Percentiles rank a stretch among this genome's conserved stretches.
Conservation (phyloP, 2,113 vertebrate species). For the Axis porcinus region DNA sequence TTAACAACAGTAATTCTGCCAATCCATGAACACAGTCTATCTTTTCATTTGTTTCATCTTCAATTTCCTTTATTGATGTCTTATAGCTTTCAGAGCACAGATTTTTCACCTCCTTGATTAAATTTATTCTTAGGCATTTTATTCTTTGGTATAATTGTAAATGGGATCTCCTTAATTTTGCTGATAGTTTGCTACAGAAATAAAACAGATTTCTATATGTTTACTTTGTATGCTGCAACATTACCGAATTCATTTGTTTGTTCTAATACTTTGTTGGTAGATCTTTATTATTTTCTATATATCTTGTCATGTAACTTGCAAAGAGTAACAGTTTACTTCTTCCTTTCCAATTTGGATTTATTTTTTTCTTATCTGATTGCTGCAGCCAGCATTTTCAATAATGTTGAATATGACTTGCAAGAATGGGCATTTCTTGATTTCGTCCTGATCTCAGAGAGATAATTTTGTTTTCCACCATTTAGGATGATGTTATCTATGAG, state of each 20-base stretch:
- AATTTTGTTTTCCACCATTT: background rate
- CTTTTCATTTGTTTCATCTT: background rate
- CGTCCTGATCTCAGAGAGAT: background rate
- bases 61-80: background rate
- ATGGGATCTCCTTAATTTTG: background rate
- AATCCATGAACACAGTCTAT: background rate
- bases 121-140: background rate
- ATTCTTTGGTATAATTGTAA: background rate
- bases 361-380: background rate
- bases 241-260: background rate
- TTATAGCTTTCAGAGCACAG: background rate
- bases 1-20: background rate
- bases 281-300: background rate
- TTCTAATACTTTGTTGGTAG: background rate
- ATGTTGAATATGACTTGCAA: background rate
- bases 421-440: background rate
- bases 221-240: background rate
- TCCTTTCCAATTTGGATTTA: background rate
- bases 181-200: background rate
- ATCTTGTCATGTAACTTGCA: background rate
- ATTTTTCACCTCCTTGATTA: background rate
- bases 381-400: background rate
- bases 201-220: background rate
- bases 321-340: background rate
- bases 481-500: background rate